These are phyloP conservation scores for Eupsilia transversa DNA, from an alignment of 2,888 invertebrate genomes.

Conservation along the genomic window DNA sequence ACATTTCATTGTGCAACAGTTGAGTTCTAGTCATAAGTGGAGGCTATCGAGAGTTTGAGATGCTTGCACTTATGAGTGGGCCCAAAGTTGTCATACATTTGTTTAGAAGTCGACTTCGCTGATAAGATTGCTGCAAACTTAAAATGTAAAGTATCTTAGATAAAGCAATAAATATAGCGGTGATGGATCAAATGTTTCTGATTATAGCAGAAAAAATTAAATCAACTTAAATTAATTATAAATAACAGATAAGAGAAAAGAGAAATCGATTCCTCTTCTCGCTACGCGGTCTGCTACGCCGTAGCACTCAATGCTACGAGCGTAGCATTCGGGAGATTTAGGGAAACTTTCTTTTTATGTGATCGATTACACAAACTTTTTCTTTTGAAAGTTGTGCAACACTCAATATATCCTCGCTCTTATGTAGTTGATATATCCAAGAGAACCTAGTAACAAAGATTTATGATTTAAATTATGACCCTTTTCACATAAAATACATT, in stretches of 20 bases:
- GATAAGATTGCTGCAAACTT: too few species aligned
- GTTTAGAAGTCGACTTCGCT: not conserved
- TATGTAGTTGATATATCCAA: not conserved
- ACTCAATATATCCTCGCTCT: not conserved
- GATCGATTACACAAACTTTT: not conserved
- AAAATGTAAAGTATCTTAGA: too few species aligned
- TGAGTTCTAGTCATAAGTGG: not conserved
- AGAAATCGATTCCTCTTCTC: not conserved
- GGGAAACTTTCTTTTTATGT: slow-evolving; percentile 1
- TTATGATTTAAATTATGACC: not conserved
- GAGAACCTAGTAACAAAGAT: not conserved
- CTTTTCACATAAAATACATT: not conserved
- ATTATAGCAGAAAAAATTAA: not conserved
- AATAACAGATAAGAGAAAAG: not conserved
- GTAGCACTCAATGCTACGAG: slow-evolving; percentile 38
- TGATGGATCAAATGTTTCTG: not conserved
- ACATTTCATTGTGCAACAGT: slow-evolving; percentile 22
- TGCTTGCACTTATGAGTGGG: not conserved
- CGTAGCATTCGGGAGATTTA: slow-evolving; percentile 9
- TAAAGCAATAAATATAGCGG: too few species aligned
- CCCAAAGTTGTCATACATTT: not conserved
- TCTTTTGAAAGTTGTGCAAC: not conserved
- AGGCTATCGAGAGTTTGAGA: not conserved
- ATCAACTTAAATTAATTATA: not conserved
- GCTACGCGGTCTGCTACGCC: slow-evolving; percentile 38